Evolutionary conservation across 2,888 invertebrate species (phyloP).

Genomic region (Clunio marinus): DNA sequence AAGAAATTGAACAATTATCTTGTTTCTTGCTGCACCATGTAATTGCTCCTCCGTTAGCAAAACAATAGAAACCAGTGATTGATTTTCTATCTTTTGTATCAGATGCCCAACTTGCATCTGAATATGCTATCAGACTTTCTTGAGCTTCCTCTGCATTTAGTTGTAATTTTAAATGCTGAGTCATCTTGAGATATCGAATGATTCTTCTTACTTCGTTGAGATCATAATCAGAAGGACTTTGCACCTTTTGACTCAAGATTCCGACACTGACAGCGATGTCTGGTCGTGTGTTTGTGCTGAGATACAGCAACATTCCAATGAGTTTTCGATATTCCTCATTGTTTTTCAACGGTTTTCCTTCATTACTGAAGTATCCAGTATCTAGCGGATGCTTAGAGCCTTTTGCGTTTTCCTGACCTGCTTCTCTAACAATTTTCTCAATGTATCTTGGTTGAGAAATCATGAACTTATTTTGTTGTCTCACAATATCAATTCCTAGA

Average conservation of each 20-base stretch:
- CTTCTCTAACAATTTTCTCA: neutral
- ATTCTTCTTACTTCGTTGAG: conserved; percentile 44
- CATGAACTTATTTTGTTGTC: conserved; percentile 10
- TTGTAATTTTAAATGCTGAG: no score
- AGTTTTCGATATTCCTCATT: conserved; percentile 38
- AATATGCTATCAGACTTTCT: conserved; percentile 41
- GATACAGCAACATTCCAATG: conserved; percentile 41
- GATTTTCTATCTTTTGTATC: conserved; percentile 44
- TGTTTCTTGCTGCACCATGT: conserved; percentile 45
- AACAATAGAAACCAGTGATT: conserved; percentile 44
- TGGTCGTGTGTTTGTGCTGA: conserved; percentile 42
- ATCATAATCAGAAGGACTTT: conserved; percentile 42
- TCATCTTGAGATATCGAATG: conserved; percentile 41
- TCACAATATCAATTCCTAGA: conserved; percentile 39
- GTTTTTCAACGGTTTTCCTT: neutral
- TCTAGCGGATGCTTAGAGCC: conserved; percentile 38
- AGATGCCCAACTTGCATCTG: conserved; percentile 46
- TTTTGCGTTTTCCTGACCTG: conserved; percentile 39
- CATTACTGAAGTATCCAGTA: conserved; percentile 20
- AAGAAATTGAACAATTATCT: conserved; percentile 42
- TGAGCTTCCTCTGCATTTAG: neutral
- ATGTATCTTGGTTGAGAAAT: conserved; percentile 35
- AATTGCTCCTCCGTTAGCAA: conserved; percentile 41
- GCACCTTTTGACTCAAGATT: conserved; percentile 43
- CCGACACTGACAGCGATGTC: conserved; percentile 43